Evolutionary conservation across 1,140 invertebrate species (phyloP), one percentile per base, ranked within the genome.

Genomic region (Drosophila bifasciata): DNA sequence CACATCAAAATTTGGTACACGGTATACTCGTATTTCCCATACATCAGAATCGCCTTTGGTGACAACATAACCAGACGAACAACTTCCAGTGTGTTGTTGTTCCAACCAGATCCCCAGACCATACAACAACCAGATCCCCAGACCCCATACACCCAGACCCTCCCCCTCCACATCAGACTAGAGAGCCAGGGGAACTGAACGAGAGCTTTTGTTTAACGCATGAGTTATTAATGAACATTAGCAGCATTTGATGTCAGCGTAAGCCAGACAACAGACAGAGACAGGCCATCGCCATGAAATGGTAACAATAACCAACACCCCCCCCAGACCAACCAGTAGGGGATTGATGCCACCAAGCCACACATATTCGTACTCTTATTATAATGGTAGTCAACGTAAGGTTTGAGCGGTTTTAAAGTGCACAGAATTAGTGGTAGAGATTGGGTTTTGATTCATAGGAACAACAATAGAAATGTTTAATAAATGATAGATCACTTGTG

Each of bases 181-280:
- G 28, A 16, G 44, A 25, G 13, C 16, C 8, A 32, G 45, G 23
- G 9, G 23, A 43, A 19, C 59, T n/a, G n/a, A n/a, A n/a, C n/a
- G n/a, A n/a, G 44, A 53, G 63, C 63, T 69, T 80, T 80, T 80
- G 72, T 80, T 86, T 59, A 69, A 86, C 77, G 81, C 81, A 62
- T 79, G 77, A 77, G 68, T 77, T 81, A 69, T 86, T 81, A 80
- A 81, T 80, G 81, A 86, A 85, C 80, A 85, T 80, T 80, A 62
- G 72, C 62, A 66, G 81, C 66, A 64, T 60, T 76, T 73, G 62
- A 59, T 69, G 70, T 55, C 55, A 57, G 41, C 23, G 28, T 41
- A 57, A 36, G 36, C 51, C 32, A 19, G n/a, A n/a, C n/a, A n/a
- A n/a, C 59, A 57, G 52, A 28, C 49, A 52, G 28, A 11, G 9